Evolutionary conservation across 2,888 invertebrate species (phyloP).

Genomic region (Rotaria macrura): DNA sequence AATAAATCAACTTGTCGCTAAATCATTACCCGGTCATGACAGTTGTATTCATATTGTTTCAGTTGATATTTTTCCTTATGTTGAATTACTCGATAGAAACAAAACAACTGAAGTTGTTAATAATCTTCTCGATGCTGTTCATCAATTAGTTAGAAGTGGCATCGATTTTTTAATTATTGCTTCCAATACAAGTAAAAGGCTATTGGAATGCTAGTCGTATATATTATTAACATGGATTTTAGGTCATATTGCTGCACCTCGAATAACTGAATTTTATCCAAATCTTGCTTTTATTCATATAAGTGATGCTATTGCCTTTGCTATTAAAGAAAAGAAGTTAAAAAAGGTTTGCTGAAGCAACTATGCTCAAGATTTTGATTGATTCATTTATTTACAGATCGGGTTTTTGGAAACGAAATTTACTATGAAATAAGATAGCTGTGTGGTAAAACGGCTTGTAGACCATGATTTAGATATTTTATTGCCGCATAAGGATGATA

Average conservation of each 20-base stretch:
- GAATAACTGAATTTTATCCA: neutral
- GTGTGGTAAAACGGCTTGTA: neutral
- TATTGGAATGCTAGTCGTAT: neutral
- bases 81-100: neutral
- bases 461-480: neutral
- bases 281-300: neutral
- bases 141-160: conserved; percentile 2
- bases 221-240: neutral
- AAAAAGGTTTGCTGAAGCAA: neutral
- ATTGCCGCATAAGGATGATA: neutral
- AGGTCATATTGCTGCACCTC: neutral
- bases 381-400: neutral
- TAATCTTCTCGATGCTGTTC: neutral
- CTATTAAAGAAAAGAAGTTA: neutral
- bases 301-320: neutral
- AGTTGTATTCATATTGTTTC: neutral
- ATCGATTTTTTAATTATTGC: neutral
- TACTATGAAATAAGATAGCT: neutral
- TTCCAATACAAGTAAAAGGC: neutral
- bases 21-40: neutral
- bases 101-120: neutral
- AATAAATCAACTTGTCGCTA: neutral
- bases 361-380: neutral
- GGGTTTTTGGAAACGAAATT: neutral
- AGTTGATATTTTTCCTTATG: neutral